Evolutionary conservation across 2,888 invertebrate species (phyloP).

Genomic region (Escarpia spicata): DNA sequence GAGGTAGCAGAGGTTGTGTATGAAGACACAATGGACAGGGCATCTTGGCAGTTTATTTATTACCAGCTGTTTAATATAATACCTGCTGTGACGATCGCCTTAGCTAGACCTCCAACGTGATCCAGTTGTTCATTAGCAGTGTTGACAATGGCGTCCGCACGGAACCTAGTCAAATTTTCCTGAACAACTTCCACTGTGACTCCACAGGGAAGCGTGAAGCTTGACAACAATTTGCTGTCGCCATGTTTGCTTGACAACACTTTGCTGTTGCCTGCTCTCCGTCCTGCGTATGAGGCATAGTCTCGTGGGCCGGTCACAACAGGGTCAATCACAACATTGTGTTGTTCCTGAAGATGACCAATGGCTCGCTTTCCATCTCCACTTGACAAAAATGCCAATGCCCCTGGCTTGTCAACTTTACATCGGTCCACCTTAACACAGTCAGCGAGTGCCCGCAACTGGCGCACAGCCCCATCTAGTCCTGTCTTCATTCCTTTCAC

Average conservation of each 20-base stretch:
- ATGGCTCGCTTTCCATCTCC: not conserved
- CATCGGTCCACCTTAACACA: not conserved
- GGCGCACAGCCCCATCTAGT: not conserved
- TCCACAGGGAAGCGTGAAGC: not conserved
- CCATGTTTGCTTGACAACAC: no score
- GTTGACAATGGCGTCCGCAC: not conserved
- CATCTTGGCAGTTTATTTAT: no score
- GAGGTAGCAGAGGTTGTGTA: no score
- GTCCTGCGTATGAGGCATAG: not conserved
- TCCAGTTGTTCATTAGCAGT: not conserved
- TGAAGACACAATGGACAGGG: no score
- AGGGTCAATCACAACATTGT: not conserved
- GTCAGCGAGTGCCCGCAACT: not conserved
- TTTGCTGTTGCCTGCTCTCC: not conserved
- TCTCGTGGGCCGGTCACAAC: not conserved
- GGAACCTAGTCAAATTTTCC: not conserved
- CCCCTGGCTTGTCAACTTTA: not conserved
- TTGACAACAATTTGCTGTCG: not conserved
- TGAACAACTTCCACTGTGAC: not conserved
- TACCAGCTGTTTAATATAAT: not conserved
- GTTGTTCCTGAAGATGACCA: not conserved
- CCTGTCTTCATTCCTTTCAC: not conserved
- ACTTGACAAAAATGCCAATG: not conserved
- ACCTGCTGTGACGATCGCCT: not conserved
- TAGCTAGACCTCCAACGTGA: not conserved